Evolutionary conservation across 1,140 invertebrate species (phyloP).

Genomic region (Arion vulgaris): DNA sequence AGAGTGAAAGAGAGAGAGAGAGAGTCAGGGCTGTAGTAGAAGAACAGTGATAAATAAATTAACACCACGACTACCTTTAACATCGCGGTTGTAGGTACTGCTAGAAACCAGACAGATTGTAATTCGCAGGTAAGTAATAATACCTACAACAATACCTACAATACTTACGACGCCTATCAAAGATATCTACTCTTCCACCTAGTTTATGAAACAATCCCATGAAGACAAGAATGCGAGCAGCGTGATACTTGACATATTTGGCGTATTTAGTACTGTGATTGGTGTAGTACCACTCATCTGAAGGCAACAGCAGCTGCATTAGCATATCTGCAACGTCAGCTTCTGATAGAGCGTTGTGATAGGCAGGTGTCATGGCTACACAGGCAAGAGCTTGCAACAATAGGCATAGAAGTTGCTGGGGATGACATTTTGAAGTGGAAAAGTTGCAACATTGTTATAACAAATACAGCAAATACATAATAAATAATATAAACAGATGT

Average conservation of each 20-base stretch:
- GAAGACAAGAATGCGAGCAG: constrained; percentile 79
- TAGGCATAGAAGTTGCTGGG: constrained; percentile 81
- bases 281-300: constrained; percentile 85
- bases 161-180: constrained; percentile 71
- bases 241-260: constrained; percentile 82
- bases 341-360: constrained; percentile 77
- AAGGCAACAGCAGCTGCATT: constrained; percentile 81
- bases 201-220: constrained; percentile 76
- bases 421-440: constrained; percentile 21
- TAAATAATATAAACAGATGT: too few species aligned
- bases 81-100: too few species aligned
- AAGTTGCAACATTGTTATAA: too few species aligned
- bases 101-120: too few species aligned
- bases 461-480: too few species aligned
- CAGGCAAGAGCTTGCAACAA: constrained; percentile 80
- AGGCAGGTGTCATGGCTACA: constrained; percentile 77
- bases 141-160: neutral
- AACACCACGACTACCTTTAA: too few species aligned
- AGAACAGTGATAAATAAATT: too few species aligned
- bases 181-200: constrained; percentile 75
- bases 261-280: constrained; percentile 83
- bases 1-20: too few species aligned
- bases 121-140: too few species aligned
- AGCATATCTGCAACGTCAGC: constrained; percentile 79
- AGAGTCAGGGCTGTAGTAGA: too few species aligned